A percentile compares a stretch with the other conserved stretches of the same genome.
Conservation (phyloP, 2,888 invertebrate species). For the Leptinotarsa rubiginosa region DNA sequence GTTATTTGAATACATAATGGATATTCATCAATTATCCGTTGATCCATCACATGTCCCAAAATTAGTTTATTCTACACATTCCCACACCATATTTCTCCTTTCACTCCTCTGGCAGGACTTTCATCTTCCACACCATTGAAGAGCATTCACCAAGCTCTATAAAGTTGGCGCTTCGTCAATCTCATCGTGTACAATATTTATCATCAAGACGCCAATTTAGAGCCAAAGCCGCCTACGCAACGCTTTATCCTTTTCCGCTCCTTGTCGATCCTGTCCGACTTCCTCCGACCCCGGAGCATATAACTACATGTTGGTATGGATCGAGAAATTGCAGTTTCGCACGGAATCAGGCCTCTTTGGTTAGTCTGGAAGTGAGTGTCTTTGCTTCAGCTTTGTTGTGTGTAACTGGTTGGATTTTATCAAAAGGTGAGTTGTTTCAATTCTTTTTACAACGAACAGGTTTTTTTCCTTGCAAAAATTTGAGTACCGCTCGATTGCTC, state of each 20-base stretch:
- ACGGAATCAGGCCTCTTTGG: constrained; percentile 33
- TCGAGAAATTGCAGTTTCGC: constrained; percentile 50
- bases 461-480: too few species aligned
- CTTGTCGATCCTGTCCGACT: constrained; percentile 52
- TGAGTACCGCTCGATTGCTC: too few species aligned
- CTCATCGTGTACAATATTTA: neutral
- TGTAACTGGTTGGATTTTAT: constrained; percentile 28
- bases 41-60: too few species aligned
- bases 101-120: too few species aligned
- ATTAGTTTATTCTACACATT: too few species aligned
- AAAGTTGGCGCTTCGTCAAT: neutral
- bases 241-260: constrained; percentile 49
- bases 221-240: constrained; percentile 20
- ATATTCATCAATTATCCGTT: too few species aligned
- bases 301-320: constrained; percentile 61
- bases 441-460: neutral
- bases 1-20: too few species aligned
- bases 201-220: neutral
- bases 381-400: constrained; percentile 33
- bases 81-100: too few species aligned
- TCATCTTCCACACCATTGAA: neutral
- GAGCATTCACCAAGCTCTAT: neutral
- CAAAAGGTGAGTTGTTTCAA: constrained; percentile 10
- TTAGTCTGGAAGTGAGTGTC: constrained; percentile 33
- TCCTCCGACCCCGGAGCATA: constrained; percentile 55